Evolutionary conservation across 2,888 invertebrate genomes (phyloP).

Genomic region (Torymus tubicola): DNA sequence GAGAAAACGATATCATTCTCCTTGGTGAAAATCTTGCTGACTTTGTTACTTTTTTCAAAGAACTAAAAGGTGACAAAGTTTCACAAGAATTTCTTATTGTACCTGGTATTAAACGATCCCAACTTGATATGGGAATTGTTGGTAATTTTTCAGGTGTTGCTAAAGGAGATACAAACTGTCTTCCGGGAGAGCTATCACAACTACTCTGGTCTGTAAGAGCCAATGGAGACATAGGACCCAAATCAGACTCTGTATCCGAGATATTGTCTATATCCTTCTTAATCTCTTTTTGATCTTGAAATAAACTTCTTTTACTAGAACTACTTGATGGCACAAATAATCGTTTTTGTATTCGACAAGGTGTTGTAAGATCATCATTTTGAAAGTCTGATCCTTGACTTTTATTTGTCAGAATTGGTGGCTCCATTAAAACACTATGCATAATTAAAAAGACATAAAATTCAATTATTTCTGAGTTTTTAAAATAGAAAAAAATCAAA

Average conservation of each 20-base stretch:
- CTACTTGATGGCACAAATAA: constrained; percentile 62
- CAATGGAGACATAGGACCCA: constrained; percentile 72
- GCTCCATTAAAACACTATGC: constrained; percentile 41
- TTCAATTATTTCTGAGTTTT: no score
- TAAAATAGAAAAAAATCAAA: no score
- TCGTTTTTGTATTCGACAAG: constrained; percentile 64
- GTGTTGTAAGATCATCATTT: constrained; percentile 64
- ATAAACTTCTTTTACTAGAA: constrained; percentile 65
- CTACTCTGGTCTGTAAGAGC: constrained; percentile 65
- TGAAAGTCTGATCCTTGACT: constrained; percentile 33
- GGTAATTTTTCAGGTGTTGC: constrained; percentile 65
- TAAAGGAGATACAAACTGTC: constrained; percentile 65
- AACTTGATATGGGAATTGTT: constrained; percentile 48
- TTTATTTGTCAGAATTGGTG: constrained; percentile 38
- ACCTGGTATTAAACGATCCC: constrained; percentile 63
- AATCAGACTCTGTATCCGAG: constrained; percentile 70
- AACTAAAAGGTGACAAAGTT: constrained; percentile 63
- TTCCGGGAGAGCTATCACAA: constrained; percentile 65
- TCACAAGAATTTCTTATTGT: constrained; percentile 31
- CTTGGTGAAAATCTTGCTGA: constrained; percentile 65
- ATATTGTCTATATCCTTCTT: constrained; percentile 48
- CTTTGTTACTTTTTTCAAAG: constrained; percentile 62
- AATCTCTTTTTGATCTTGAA: constrained; percentile 51
- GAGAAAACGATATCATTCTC: constrained; percentile 59
- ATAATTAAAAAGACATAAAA: not conserved